These are phyloP conservation scores for Matsumyia berberina DNA, from an alignment of 2,888 invertebrate species.

Conservation along the genomic window DNA sequence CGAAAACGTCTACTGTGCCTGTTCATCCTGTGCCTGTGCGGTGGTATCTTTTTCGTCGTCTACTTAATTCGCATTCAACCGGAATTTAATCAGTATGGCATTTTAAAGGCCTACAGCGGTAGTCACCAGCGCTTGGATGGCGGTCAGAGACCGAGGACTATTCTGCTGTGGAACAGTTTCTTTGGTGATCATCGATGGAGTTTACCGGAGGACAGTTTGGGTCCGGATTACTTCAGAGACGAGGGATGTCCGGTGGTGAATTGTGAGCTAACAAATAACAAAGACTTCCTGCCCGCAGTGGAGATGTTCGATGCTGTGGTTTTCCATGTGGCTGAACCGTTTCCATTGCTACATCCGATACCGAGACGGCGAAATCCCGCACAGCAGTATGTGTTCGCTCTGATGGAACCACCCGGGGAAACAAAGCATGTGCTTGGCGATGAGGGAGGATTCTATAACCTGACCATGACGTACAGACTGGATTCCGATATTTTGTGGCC, in stretches of 20 bases:
- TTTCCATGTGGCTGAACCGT: conserved; percentile 85
- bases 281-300: conserved; percentile 79
- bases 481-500: conserved; percentile 85
- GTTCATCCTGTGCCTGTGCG: conserved; percentile 12
- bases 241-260: conserved; percentile 82
- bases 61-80: conserved; percentile 78
- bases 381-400: conserved; percentile 85
- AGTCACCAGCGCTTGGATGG: neutral
- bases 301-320: conserved; percentile 85
- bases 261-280: conserved; percentile 84
- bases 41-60: conserved; percentile 68
- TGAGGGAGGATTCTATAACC: conserved; percentile 85
- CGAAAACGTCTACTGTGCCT: conserved; percentile 11
- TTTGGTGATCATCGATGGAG: conserved; percentile 81
- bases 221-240: conserved; percentile 79
- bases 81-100: conserved; percentile 80
- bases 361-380: conserved; percentile 82
- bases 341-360: conserved; percentile 80
- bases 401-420: conserved; percentile 84
- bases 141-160: conserved; percentile 73
- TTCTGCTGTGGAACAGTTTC: conserved; percentile 82
- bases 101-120: conserved; percentile 78
- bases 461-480: conserved; percentile 86
- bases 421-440: conserved; percentile 81
- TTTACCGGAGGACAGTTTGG: conserved; percentile 79